phyloP scores from a whole-genome alignment of 2,888 invertebrate genomes.

The Parthenolecanium corni region DNA sequence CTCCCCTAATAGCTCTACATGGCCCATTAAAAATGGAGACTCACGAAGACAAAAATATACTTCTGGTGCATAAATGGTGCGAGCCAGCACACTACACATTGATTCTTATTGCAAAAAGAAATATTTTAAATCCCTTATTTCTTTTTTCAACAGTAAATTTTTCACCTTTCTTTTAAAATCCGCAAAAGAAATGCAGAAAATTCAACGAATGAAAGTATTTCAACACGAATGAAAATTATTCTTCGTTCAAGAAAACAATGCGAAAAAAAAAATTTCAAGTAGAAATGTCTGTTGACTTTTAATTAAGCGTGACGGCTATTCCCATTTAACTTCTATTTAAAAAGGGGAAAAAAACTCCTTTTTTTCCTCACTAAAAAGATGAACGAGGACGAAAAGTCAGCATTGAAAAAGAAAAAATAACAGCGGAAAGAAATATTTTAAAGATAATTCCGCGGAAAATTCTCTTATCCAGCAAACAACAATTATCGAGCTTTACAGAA shows the following conservation, averaged over 20 bases:
- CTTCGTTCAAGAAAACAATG: neutral
- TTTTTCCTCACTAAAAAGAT: neutral
- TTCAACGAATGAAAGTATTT: neutral
- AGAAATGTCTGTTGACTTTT: conserved; percentile 23
- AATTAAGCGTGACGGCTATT: conserved; percentile 24
- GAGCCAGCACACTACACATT: too few relatives aligned
- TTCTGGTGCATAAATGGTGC: too few relatives aligned
- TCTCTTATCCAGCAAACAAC: conserved; percentile 12
- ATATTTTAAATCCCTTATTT: too few relatives aligned
- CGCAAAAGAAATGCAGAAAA: too few relatives aligned
- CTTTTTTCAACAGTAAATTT: too few relatives aligned
- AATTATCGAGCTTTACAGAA: conserved; percentile 16
- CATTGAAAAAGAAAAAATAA: neutral
- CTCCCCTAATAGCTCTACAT: too few relatives aligned
- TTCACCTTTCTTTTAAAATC: too few relatives aligned
- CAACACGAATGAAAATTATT: neutral
- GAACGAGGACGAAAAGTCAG: conserved; percentile 5
- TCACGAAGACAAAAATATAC: too few relatives aligned
- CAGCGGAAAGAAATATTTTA: neutral
- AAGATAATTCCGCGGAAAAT: conserved; percentile 19
- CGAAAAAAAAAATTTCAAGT: neutral
- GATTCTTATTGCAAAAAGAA: too few relatives aligned
- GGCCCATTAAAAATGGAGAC: too few relatives aligned
- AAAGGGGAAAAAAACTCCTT: conserved; percentile 2
- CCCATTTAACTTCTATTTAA: conserved; percentile 23